These are phyloP conservation scores for Epinephelus moara DNA, from an alignment of 2,113 vertebrate species.

Conservation along the genomic window DNA sequence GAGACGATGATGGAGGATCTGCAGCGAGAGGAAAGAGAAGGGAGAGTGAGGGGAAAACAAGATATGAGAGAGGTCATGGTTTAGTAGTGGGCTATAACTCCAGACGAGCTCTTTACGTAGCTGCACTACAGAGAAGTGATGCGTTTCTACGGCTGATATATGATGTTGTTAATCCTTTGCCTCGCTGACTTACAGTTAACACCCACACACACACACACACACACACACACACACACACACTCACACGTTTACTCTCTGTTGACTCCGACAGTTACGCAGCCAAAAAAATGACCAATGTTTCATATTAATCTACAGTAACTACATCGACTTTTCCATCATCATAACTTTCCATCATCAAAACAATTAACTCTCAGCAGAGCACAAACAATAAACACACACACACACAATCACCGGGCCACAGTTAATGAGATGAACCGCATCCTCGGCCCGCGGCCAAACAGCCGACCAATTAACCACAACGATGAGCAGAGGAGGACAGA, in stretches of 20 bases:
- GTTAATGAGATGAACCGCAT: conserved; percentile 51
- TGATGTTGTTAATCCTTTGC: conserved; percentile 41
- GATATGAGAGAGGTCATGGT: conserved; percentile 38
- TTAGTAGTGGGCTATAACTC: conserved; percentile 56
- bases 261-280: neutral
- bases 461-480: conserved; percentile 18
- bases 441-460: conserved; percentile 44
- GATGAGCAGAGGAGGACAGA: conserved; percentile 1
- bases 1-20: conserved; percentile 33
- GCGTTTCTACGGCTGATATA: conserved; percentile 50
- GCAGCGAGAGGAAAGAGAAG: neutral
- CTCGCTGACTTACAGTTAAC: conserved; percentile 8
- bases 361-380: conserved; percentile 39
- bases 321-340: conserved; percentile 11
- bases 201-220: neutral
- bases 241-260: neutral
- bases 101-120: conserved; percentile 65
- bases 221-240: too few relatives aligned
- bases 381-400: conserved; percentile 32
- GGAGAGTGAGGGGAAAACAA: neutral
- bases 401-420: conserved; percentile 8
- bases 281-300: neutral
- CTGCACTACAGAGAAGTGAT: conserved; percentile 35
- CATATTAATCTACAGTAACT: neutral
- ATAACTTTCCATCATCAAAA: conserved; percentile 36